Percentiles rank a stretch among this genome's conserved stretches.
Evolutionary conservation across 1,140 invertebrate species (phyloP).

Genomic region (Micrasema longulum): DNA sequence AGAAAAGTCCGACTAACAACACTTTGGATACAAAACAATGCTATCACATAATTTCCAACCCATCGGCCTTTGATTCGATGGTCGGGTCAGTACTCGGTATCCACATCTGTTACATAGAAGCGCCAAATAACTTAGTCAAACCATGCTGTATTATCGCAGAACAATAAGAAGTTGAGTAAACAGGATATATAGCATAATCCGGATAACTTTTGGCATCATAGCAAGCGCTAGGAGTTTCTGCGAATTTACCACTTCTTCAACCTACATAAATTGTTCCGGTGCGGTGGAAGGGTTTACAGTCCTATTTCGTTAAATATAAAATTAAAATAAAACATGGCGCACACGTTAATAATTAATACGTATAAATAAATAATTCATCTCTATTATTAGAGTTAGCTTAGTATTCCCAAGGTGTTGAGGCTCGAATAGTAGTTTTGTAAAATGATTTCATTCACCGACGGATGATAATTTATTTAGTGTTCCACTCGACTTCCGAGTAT

Average conservation of each 20-base stretch:
- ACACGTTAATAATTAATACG: too few relatives aligned
- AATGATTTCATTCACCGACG: slow-evolving; percentile 8
- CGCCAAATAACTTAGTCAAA: neutral
- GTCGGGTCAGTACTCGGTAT: too few relatives aligned
- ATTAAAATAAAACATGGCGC: too few relatives aligned
- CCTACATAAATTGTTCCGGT: neutral
- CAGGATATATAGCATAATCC: slow-evolving; percentile 13
- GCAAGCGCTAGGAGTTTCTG: slow-evolving; percentile 6
- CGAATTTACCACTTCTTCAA: slow-evolving; percentile 24
- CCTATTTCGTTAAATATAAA: too few relatives aligned
- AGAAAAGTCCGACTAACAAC: neutral
- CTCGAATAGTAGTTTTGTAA: slow-evolving; percentile 6
- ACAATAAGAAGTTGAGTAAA: slow-evolving; percentile 21
- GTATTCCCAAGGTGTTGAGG: slow-evolving; percentile 7
- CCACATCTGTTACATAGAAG: slow-evolving; percentile 1
- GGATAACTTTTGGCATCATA: slow-evolving; percentile 1
- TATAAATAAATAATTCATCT: neutral
- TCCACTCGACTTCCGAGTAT: slow-evolving; percentile 10
- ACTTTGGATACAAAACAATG: neutral
- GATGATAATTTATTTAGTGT: slow-evolving; percentile 18
- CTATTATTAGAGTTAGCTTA: neutral
- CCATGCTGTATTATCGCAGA: slow-evolving; percentile 3
- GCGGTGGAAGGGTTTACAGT: too few relatives aligned
- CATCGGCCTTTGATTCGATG: slow-evolving; percentile 16
- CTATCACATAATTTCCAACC: neutral